Conservation (phyloP, 2,888 invertebrate species). For the Pristionchus japonicus region DNA sequence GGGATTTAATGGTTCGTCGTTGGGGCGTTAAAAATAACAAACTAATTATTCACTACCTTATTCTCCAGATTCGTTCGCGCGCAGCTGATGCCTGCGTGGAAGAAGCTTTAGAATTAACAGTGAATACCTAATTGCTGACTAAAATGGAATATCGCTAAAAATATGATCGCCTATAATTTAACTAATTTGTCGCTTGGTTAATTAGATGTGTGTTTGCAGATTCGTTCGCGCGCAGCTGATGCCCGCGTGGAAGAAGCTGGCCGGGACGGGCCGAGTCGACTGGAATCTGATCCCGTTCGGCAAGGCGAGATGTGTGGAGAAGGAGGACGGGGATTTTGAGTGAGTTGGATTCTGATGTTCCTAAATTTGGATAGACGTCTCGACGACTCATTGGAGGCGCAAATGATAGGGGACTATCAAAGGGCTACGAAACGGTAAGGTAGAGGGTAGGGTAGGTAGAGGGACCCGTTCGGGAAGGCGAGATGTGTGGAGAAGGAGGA, state of each 20-base stretch:
- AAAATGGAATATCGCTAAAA: no score
- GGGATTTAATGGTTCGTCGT: neutral
- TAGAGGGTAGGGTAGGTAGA: neutral
- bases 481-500: constrained; percentile 59
- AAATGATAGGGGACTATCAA: constrained; percentile 53
- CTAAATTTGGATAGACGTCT: neutral
- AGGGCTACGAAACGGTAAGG: constrained; percentile 43
- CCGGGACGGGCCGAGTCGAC: constrained; percentile 62
- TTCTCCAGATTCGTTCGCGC: no score
- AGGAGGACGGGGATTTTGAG: constrained; percentile 61
- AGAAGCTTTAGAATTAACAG: no score
- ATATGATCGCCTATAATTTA: neutral
- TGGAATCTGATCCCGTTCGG: constrained; percentile 72
- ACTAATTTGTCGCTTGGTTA: neutral
- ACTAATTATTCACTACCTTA: no score
- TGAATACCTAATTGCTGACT: no score
- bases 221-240: constrained; percentile 68
- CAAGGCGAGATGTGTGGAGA: constrained; percentile 69
- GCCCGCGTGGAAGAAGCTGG: constrained; percentile 65
- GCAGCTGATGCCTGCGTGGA: no score
- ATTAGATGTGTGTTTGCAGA: constrained; percentile 34
- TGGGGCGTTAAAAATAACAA: neutral
- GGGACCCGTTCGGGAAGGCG: neutral
- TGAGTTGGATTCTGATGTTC: constrained; percentile 47
- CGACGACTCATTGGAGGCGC: no score